A percentile compares a stretch with the other conserved stretches of the same genome.
phyloP scores from a whole-genome alignment of 2,888 invertebrate species.

The Scaptomyza caliginosa region DNA sequence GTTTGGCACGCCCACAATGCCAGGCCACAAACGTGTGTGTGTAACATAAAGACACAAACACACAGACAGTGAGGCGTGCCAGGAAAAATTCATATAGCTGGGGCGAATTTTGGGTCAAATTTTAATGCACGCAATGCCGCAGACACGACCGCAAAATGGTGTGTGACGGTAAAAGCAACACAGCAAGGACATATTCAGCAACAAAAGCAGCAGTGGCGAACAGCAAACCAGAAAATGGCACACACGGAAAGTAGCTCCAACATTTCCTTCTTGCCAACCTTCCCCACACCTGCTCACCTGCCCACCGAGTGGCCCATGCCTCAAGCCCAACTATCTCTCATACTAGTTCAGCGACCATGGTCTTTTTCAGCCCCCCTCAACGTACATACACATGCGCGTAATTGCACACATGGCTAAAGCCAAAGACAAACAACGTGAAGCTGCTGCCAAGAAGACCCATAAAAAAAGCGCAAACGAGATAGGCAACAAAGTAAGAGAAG shows the following conservation, averaged over 20 bases:
- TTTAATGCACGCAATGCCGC: conserved; percentile 72
- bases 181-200: conserved; percentile 27
- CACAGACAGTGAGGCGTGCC: conserved; percentile 23
- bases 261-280: background rate
- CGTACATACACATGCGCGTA: conserved; percentile 5
- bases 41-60: conserved; percentile 6
- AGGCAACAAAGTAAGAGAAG: background rate
- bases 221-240: conserved; percentile 40
- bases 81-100: conserved; percentile 28
- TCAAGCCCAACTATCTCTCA: background rate
- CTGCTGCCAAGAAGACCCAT: conserved; percentile 11
- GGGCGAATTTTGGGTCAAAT: conserved; percentile 43
- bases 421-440: conserved; percentile 32
- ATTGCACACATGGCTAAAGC: conserved; percentile 32
- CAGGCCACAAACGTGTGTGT: conserved; percentile 7
- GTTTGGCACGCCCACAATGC: conserved; percentile 49
- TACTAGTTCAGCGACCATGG: conserved; percentile 4
- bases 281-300: background rate
- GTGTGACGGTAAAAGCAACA: conserved; percentile 44
- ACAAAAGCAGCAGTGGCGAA: conserved; percentile 4
- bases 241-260: conserved; percentile 38
- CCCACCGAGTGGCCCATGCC: too few relatives aligned
- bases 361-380: conserved; percentile 2
- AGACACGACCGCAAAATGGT: conserved; percentile 66
- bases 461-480: background rate